Evolutionary conservation across 2,797 vertebrate genomes (phyloP).

Genomic region (Cirrhinus molitorella): DNA sequence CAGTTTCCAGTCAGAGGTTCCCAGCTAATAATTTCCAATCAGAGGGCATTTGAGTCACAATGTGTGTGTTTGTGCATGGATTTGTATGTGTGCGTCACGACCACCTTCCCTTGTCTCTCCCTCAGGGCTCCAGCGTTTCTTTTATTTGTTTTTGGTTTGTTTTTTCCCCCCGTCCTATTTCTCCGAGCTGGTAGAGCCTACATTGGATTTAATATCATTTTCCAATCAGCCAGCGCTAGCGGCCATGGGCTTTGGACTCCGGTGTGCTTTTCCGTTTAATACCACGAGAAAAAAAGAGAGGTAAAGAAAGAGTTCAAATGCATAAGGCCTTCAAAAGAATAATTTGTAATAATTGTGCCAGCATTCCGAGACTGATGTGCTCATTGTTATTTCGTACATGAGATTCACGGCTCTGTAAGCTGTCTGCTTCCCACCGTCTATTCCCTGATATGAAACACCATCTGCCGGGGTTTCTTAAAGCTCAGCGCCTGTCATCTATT

Average conservation of each 20-base stretch:
- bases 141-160: slow-evolving; percentile 73
- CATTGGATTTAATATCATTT: slow-evolving; percentile 81
- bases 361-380: slow-evolving; percentile 69
- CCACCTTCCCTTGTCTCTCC: slow-evolving; percentile 58
- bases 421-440: slow-evolving; percentile 68
- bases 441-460: slow-evolving; percentile 71
- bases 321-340: slow-evolving; percentile 71
- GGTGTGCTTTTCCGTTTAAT: slow-evolving; percentile 74
- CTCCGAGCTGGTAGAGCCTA: slow-evolving; percentile 64
- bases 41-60: slow-evolving; percentile 69
- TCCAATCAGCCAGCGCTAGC: slow-evolving; percentile 76
- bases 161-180: slow-evolving; percentile 34
- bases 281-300: slow-evolving; percentile 63
- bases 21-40: slow-evolving; percentile 76
- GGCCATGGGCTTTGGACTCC: slow-evolving; percentile 74
- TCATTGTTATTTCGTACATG: slow-evolving; percentile 68
- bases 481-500: slow-evolving; percentile 48
- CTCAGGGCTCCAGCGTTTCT: slow-evolving; percentile 69
- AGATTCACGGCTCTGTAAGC: slow-evolving; percentile 66
- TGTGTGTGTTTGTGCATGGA: slow-evolving; percentile 53
- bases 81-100: slow-evolving; percentile 57
- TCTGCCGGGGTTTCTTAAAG: slow-evolving; percentile 69
- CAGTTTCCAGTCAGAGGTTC: slow-evolving; percentile 69
- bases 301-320: slow-evolving; percentile 55
- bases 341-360: slow-evolving; percentile 73